Evolutionary conservation across 2,797 vertebrate genomes (phyloP), one percentile per base, ranked within the genome.

Genomic region (Sciaenops ocellatus): DNA sequence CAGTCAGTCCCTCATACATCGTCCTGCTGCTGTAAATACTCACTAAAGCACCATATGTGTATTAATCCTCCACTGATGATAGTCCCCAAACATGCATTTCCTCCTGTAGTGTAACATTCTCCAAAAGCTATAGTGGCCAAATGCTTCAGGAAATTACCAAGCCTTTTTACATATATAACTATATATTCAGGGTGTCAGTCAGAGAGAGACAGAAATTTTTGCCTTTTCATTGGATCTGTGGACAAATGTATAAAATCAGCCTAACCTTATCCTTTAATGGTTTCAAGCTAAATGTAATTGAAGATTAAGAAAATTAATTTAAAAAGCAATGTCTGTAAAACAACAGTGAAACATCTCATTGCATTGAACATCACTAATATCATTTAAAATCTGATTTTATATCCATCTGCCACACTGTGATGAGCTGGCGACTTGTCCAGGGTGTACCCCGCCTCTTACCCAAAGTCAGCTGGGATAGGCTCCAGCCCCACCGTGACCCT

Each of bases 161-260:
- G 2, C 18, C 3, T 41, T 8, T 46, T 1, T 4, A n/a, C 22
- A 52, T 34, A 34, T 34, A 9, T 34, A 34, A 34, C 34, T 38
- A 38, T 38, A 38, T 38, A 38, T 38, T 38, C 34, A 38, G 34
- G 34, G 34, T 38, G 34, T 8, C 34, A 18, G 38, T 34, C 26
- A 6, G 22, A 11, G 22, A 20, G 63, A 55, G 30, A 61, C 3
- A 4, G 9, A 52, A 3, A 41, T 22, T 64, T 60, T 13, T 20
- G 38, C 38, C 30, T 73, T 78, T 73, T 76, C 12, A 13, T 64
- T 26, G 47, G 34, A 70, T 63, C 68, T 70, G 28, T 38, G 17
- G 44, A 46, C 46, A 34, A 6, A 55, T 8, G 22, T 24, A 22
- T 20, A 48, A 17, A 64, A 26, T 47, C 3, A 59, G 1, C 2